A percentile compares a stretch with the other conserved stretches of the same genome.
These are phyloP conservation scores for Subacronicta megacephala DNA, from an alignment of 2,888 invertebrate species.

Conservation along the genomic window DNA sequence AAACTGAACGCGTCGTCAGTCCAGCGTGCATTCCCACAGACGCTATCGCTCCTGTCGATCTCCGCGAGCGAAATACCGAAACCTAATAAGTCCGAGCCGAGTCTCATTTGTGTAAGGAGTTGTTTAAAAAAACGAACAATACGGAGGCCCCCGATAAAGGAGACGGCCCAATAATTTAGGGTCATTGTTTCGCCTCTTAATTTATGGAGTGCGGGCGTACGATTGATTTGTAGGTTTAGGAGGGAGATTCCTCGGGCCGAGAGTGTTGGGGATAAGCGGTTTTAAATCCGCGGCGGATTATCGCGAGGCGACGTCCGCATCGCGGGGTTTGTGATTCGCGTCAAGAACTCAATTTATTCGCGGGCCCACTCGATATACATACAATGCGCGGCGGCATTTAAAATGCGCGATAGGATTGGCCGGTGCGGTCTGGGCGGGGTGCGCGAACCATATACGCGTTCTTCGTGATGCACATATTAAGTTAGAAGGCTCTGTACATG, in stretches of 20 bases:
- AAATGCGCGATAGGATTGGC: conserved; percentile 87
- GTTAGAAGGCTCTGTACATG: conserved; percentile 85
- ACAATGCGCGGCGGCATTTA: conserved; percentile 84
- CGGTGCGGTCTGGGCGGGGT: conserved; percentile 78
- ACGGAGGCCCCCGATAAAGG: conserved; percentile 79
- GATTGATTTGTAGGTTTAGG: conserved; percentile 87
- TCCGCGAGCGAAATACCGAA: conserved; percentile 82
- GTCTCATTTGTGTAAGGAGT: conserved; percentile 88
- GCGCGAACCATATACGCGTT: conserved; percentile 82
- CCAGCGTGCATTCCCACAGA: conserved; percentile 61
- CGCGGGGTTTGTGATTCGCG: conserved; percentile 59
- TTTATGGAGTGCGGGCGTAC: conserved; percentile 87
- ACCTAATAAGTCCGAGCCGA: conserved; percentile 86
- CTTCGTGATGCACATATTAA: conserved; percentile 90
- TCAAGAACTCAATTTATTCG: conserved; percentile 86
- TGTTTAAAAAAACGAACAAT: conserved; percentile 82
- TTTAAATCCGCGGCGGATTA: conserved; percentile 62
- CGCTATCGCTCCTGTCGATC: conserved; percentile 84
- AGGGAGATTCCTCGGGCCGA: conserved; percentile 73
- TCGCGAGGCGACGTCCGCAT: conserved; percentile 56
- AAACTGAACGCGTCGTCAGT: conserved; percentile 66
- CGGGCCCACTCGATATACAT: conserved; percentile 83
- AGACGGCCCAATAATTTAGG: conserved; percentile 88
- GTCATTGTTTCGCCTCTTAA: conserved; percentile 87
- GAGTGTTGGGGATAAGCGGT: conserved; percentile 77